phyloP scores from a whole-genome alignment of 2,797 vertebrate genomes.

The Tiaroga cobitis region DNA sequence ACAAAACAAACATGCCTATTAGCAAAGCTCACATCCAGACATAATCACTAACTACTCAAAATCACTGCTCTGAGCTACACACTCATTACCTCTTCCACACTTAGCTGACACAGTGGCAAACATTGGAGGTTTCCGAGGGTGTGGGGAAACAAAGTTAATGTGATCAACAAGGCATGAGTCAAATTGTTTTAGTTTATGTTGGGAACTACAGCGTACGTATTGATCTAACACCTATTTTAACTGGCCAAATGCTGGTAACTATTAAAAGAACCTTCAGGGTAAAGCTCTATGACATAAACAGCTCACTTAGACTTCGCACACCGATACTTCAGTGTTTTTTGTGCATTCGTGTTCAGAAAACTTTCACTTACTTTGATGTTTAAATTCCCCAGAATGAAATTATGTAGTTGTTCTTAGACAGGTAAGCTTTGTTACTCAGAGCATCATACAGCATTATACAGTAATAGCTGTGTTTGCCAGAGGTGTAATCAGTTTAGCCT shows the following conservation, averaged over 20 bases:
- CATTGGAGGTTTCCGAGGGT: not conserved
- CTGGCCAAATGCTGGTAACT: constrained; percentile 5
- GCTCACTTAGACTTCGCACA: not conserved
- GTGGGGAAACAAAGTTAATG: not conserved
- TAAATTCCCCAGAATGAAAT: not conserved
- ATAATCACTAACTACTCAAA: constrained; percentile 32
- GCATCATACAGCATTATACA: not conserved
- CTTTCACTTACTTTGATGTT: not conserved
- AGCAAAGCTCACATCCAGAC: constrained; percentile 35
- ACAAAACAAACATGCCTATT: constrained; percentile 31
- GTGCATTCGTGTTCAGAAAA: not conserved
- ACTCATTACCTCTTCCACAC: constrained; percentile 39
- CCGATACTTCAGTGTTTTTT: not conserved
- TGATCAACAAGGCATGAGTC: constrained; percentile 19
- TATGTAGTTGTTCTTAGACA: not conserved
- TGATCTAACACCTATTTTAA: constrained; percentile 11
- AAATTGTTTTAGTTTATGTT: constrained; percentile 25
- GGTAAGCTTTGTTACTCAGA: constrained; percentile 10
- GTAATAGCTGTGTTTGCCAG: not conserved
- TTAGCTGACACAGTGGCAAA: constrained; percentile 14
- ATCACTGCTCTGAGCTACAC: constrained; percentile 7
- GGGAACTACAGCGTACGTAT: not conserved
- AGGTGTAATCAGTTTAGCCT: constrained; percentile 15
- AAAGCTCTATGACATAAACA: constrained; percentile 8
- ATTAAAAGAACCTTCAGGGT: constrained; percentile 1